Evolutionary conservation across 2,113 vertebrate species (phyloP).

Genomic region (Leuciscus idus): DNA sequence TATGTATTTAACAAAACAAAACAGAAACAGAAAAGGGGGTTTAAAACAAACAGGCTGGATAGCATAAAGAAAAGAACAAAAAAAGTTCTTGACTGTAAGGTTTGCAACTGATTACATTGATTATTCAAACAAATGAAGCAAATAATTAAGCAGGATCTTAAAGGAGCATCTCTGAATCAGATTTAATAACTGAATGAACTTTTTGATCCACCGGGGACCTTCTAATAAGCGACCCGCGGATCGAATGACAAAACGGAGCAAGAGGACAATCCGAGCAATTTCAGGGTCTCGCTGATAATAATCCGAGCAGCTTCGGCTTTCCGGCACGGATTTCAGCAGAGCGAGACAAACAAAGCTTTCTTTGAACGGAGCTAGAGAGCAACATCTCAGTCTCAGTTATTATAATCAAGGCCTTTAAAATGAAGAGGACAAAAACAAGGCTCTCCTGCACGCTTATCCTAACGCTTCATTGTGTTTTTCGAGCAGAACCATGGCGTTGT

Average conservation of each 20-base stretch:
- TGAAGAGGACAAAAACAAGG: not conserved
- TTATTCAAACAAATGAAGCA: not conserved
- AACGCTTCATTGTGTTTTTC: not conserved
- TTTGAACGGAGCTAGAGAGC: constrained; percentile 57
- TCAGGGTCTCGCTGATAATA: constrained; percentile 51
- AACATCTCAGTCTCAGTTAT: constrained; percentile 52
- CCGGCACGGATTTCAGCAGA: constrained; percentile 37
- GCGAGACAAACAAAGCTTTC: constrained; percentile 43
- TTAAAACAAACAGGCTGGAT: not conserved
- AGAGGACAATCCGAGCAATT: constrained; percentile 22
- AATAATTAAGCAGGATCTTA: not conserved
- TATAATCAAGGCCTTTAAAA: constrained; percentile 55
- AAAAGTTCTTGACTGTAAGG: not conserved
- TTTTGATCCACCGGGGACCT: constrained; percentile 24
- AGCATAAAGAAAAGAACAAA: not conserved
- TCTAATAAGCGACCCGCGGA: constrained; percentile 53
- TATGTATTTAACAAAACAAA: not conserved
- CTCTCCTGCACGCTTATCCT: not conserved
- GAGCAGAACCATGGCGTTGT: not conserved
- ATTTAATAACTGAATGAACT: not conserved
- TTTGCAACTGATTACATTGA: not conserved
- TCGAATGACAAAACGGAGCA: constrained; percentile 56
- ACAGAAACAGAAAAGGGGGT: not conserved
- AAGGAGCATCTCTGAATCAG: not conserved
- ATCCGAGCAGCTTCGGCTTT: constrained; percentile 47